phyloP scores from a whole-genome alignment of 1,140 invertebrate species.

The Sinonovacula constricta region DNA sequence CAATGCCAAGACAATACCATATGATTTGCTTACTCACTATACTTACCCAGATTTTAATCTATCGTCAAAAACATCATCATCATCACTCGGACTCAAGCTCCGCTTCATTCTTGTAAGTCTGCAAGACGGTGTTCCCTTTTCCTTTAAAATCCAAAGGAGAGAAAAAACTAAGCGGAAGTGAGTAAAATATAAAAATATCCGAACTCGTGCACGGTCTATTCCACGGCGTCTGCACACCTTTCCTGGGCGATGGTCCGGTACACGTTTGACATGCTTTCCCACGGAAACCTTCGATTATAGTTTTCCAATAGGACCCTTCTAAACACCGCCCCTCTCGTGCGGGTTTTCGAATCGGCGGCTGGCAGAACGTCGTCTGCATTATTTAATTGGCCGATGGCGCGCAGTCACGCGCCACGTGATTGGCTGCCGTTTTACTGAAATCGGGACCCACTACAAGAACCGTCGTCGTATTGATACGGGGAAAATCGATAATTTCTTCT shows the following conservation, averaged over 20 bases:
- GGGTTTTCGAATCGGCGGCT: constrained; percentile 52
- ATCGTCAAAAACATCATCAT: constrained; percentile 77
- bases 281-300: constrained; percentile 52
- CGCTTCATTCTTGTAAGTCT: constrained; percentile 76
- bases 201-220: constrained; percentile 21
- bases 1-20: too few species aligned
- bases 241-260: constrained; percentile 56
- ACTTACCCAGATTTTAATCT: constrained; percentile 78
- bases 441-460: constrained; percentile 14
- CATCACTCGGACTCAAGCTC: constrained; percentile 78
- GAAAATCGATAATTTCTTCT: constrained; percentile 36
- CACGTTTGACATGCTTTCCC: constrained; percentile 55
- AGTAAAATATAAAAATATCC: constrained; percentile 23
- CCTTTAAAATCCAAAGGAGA: neutral
- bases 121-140: too few species aligned
- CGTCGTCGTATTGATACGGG: constrained; percentile 41
- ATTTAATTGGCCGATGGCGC: constrained; percentile 60
- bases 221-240: constrained; percentile 53
- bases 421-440: too few species aligned
- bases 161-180: neutral
- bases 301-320: constrained; percentile 29
- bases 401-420: constrained; percentile 37
- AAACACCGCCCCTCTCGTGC: constrained; percentile 58
- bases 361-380: constrained; percentile 51
- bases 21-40: neutral